These are phyloP conservation scores for Phymorhynchus buccinoides DNA, from an alignment of 1,140 invertebrate species.

Conservation along the genomic window DNA sequence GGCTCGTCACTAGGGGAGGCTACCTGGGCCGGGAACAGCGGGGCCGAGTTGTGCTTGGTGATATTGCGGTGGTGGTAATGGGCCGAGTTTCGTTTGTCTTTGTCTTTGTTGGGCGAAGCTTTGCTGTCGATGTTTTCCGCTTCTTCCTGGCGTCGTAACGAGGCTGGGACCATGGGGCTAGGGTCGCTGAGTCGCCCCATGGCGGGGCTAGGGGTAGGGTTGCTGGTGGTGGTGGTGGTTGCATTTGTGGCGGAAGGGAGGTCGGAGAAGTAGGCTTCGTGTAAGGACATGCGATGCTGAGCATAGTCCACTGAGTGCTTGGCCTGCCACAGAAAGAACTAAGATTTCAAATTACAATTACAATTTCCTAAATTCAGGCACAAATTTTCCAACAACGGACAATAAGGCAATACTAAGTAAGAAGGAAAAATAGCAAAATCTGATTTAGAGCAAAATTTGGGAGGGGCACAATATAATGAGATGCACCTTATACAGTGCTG, in stretches of 20 bases:
- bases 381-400: too few species aligned
- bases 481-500: too few species aligned
- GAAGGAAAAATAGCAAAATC: not conserved
- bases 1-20: constrained; percentile 22
- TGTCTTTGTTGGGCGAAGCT: not conserved
- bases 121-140: not conserved
- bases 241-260: not conserved
- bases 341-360: too few species aligned
- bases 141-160: not conserved
- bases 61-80: constrained; percentile 52
- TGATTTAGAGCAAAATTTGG: not conserved
- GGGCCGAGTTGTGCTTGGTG: constrained; percentile 36
- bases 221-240: not conserved
- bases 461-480: too few species aligned
- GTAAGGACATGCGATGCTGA: constrained; percentile 57
- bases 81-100: constrained; percentile 40
- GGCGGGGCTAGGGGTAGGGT: not conserved
- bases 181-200: constrained; percentile 11
- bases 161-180: not conserved
- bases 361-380: too few species aligned
- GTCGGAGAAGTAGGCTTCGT: constrained; percentile 37
- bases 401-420: too few species aligned
- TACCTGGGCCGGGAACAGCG: constrained; percentile 25
- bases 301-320: constrained; percentile 64
- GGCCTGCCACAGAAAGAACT: constrained; percentile 68